These are phyloP conservation scores for Equus przewalskii DNA, from an alignment of 2,113 vertebrate species.

Conservation along the genomic window DNA sequence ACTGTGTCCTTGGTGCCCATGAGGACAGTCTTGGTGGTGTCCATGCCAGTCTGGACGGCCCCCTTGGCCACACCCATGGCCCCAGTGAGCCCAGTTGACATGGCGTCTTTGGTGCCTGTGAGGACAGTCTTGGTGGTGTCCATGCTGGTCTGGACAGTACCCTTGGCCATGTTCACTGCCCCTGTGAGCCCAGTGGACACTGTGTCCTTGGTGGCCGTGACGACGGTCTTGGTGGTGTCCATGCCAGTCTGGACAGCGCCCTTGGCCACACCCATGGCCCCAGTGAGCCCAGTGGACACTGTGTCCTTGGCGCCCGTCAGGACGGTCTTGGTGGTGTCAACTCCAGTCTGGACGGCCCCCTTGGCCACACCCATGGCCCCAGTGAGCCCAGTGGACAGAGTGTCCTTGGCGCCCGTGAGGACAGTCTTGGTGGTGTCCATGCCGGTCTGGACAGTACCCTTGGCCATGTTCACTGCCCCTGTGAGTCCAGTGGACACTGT, in stretches of 20 bases:
- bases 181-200: too few relatives aligned
- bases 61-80: background rate
- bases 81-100: conserved; percentile 26
- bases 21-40: background rate
- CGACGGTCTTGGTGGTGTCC: background rate
- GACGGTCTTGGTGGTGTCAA: too few relatives aligned
- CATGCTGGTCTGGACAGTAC: conserved; percentile 85
- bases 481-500: conserved; percentile 80
- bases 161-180: too few relatives aligned
- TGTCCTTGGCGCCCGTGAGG: too few relatives aligned
- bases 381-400: too few relatives aligned
- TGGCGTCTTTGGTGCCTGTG: conserved; percentile 87
- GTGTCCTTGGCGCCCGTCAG: fast-evolving
- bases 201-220: background rate
- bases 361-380: too few relatives aligned
- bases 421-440: too few relatives aligned
- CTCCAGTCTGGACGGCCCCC: too few relatives aligned
- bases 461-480: background rate
- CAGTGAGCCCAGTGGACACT: fast-evolving
- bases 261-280: background rate
- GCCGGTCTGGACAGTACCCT: too few relatives aligned
- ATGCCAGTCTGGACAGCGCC: fast-evolving
- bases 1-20: background rate
- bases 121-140: conserved; percentile 58
- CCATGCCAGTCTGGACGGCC: fast-evolving